Base-by-base conservation (phyloP, 2,888 invertebrate genomes). In the Acrocera orbiculus region DNA sequence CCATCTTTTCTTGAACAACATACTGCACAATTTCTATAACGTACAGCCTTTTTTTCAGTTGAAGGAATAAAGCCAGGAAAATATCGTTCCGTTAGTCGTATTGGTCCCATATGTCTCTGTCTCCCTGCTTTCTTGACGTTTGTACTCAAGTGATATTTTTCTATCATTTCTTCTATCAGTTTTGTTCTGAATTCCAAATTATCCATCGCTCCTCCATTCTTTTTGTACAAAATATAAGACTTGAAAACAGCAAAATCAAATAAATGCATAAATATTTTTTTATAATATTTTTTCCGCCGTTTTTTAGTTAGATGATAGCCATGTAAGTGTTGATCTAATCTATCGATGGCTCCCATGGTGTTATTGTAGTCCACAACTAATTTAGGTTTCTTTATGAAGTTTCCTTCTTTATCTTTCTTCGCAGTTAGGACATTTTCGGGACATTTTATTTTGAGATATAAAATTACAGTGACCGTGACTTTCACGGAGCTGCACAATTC, bases 281-380 rank as follows among this genome's bases (percentile, higher is more conserved):
- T 25, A 25, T 25, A 25, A 3, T 25, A 25, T 25, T 25, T 25
- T 25, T 25, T 25, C 25, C 10, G 14, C 27, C 27, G 27, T 33
- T 33, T 33, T 27, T 25, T 33, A 8, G 27, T 27, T 10, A 33
- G 4, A 7, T 10, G 19, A 19, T 33, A 33, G 11, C 27, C 33
- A 16, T 33, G 33, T 20, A 33, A 27, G 13, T 33, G 33, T 17
- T 19, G 20, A 27, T 33, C 33, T 20, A 27, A 24, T 14, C 34
- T 13, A 34, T 34, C 34, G 14, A 32, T 27, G 9, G 27, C 32
- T 17, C 32, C 32, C 32, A 32, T n/a, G 11, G 32, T 32, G 9
- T 22, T n/a, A 14, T 27, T 27, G n/a, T 34, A 34, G 16, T 24
- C 34, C n/a, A 28, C 16, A 13, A 34, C 27, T n/a, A 34, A 14